Evolutionary conservation across 1,140 invertebrate genomes (phyloP).

Genomic region (Pteromalus puparum): DNA sequence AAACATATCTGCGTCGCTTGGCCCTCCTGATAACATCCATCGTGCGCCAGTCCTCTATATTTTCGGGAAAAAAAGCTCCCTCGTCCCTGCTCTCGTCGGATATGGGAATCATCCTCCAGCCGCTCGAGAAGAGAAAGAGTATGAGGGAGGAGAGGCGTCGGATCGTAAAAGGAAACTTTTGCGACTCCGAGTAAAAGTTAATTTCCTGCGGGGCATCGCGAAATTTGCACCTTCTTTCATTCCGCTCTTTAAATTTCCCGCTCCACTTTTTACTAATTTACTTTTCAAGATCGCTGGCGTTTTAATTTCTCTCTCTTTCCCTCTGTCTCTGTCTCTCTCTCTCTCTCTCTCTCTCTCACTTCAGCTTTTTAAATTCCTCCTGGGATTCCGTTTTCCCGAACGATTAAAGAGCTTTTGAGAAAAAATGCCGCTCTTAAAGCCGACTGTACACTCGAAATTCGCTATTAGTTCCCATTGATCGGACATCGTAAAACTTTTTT

Average conservation of each 20-base stretch:
- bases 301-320: neutral
- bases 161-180: constrained; percentile 12
- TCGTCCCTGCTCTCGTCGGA: neutral
- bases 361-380: constrained; percentile 3
- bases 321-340: too few relatives aligned
- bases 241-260: constrained; percentile 1
- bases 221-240: constrained; percentile 3
- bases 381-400: neutral
- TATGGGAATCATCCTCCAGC: neutral
- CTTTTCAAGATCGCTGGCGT: constrained; percentile 10
- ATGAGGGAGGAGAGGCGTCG: neutral
- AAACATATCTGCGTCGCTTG: neutral
- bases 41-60: neutral
- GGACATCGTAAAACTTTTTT: too few relatives aligned
- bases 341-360: neutral
- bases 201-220: constrained; percentile 23
- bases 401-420: neutral
- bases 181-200: neutral
- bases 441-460: too few relatives aligned
- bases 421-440: neutral
- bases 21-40: neutral
- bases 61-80: neutral
- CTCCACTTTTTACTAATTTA: constrained; percentile 19
- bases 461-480: too few relatives aligned
- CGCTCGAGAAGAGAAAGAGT: neutral